These are phyloP conservation scores for Paramormyrops kingsleyae DNA, from an alignment of 2,113 vertebrate genomes.

Conservation along the genomic window DNA sequence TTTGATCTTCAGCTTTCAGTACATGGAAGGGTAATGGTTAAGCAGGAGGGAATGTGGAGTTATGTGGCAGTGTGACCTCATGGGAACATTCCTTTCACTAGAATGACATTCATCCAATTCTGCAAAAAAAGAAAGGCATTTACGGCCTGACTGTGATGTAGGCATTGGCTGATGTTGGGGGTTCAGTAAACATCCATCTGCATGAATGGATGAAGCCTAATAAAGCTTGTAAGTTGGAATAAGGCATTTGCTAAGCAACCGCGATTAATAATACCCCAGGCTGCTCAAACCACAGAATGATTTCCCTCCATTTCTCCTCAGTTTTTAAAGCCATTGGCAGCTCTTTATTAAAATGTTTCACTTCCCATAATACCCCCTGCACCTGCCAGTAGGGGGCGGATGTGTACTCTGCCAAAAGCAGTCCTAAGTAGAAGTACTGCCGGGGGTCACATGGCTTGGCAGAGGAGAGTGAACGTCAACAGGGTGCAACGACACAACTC, in stretches of 20 bases:
- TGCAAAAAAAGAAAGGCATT: not conserved
- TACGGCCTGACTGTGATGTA: not conserved
- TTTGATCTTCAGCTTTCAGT: not conserved
- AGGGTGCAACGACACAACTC: not conserved
- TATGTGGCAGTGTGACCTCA: not conserved
- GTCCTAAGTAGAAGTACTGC: not conserved
- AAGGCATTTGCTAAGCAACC: not conserved
- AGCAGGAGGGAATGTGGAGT: not conserved
- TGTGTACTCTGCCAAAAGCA: not conserved
- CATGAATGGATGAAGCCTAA: not conserved
- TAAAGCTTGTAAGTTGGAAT: not conserved
- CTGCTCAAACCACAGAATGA: not conserved
- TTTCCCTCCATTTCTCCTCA: not conserved
- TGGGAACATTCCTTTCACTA: not conserved
- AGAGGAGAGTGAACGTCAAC: not conserved
- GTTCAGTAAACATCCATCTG: not conserved
- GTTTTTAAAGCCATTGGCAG: not conserved
- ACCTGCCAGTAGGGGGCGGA: not conserved
- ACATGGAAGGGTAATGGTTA: not conserved
- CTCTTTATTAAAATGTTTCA: not conserved
- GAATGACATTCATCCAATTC: not conserved
- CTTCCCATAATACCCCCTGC: not conserved
- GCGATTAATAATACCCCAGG: not conserved
- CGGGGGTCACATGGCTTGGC: not conserved
- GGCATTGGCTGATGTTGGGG: not conserved